Evolutionary conservation across 1,140 invertebrate genomes (phyloP).

Genomic region (Trigoniulus corallinus): DNA sequence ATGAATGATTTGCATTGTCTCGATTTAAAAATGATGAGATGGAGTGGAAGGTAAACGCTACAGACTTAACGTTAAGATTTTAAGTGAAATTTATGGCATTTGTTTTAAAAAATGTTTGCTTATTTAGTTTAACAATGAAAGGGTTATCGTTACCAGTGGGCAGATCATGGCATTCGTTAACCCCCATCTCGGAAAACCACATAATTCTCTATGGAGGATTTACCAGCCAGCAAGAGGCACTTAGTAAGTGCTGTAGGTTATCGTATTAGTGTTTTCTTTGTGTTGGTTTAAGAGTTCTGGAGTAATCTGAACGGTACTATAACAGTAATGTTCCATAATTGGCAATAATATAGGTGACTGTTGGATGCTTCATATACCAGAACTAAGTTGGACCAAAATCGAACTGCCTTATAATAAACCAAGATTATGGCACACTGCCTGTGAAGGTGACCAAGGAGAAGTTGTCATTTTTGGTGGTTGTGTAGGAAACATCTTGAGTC

Average conservation of each 20-base stretch:
- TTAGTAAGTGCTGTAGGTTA: slow-evolving; percentile 4
- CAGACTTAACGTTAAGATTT: background rate
- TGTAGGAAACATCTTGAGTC: background rate
- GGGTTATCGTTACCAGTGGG: slow-evolving; percentile 19
- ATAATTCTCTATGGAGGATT: slow-evolving; percentile 31
- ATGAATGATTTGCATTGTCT: slow-evolving; percentile 31
- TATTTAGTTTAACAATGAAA: no score
- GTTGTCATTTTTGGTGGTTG: background rate
- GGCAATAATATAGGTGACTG: slow-evolving; percentile 3
- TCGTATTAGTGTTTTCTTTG: background rate
- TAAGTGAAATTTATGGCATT: no score
- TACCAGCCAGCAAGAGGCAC: slow-evolving; percentile 12
- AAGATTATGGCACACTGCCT: slow-evolving; percentile 1
- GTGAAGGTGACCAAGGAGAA: background rate
- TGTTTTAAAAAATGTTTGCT: no score
- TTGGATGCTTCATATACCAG: background rate
- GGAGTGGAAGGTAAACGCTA: slow-evolving; percentile 26
- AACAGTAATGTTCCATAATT: background rate
- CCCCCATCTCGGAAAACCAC: slow-evolving; percentile 17
- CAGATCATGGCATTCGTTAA: slow-evolving; percentile 30
- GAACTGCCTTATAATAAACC: background rate
- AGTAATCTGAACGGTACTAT: background rate
- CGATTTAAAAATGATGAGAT: slow-evolving; percentile 25
- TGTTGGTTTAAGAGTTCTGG: background rate
- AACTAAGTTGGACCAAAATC: background rate